A percentile compares a stretch with the other conserved stretches of the same genome.
These are phyloP conservation scores for Drosophila bunnanda DNA, from an alignment of 2,888 invertebrate species.

Conservation along the genomic window DNA sequence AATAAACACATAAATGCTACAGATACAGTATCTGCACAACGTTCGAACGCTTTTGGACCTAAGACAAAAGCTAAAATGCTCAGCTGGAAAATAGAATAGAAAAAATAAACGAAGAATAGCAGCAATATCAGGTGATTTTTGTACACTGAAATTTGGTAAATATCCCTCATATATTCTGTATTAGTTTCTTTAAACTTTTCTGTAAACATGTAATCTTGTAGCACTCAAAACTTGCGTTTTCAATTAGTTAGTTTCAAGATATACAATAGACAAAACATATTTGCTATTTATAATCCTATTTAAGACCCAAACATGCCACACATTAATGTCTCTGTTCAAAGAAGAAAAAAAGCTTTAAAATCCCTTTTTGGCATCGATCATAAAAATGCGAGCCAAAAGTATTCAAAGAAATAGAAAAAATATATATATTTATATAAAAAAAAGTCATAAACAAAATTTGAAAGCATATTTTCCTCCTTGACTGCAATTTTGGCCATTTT, in stretches of 20 bases:
- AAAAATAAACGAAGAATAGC: neutral
- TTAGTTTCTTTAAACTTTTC: neutral
- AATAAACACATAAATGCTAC: constrained; percentile 13
- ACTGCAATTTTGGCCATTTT: constrained; percentile 43
- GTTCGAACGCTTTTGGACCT: constrained; percentile 8
- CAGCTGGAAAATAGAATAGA: neutral
- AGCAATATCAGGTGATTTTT: constrained; percentile 10
- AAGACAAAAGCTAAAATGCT: constrained; percentile 4
- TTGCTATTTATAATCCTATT: constrained; percentile 1
- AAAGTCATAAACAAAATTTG: constrained; percentile 10
- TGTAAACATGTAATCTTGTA: neutral
- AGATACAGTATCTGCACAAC: constrained; percentile 17
- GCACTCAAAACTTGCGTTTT: neutral
- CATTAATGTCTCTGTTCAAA: constrained; percentile 10
- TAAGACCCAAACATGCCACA: constrained; percentile 15
- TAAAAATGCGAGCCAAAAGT: constrained; percentile 22
- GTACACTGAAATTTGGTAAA: neutral
- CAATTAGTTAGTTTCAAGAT: neutral
- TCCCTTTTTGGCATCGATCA: constrained; percentile 29
- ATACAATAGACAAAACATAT: neutral
- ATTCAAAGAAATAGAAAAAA: constrained; percentile 5
- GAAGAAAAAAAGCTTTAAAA: constrained; percentile 5
- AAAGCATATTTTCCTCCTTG: constrained; percentile 11
- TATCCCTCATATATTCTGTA: neutral
- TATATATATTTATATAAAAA: neutral